Evolutionary conservation across 2,797 vertebrate genomes (phyloP).

Genomic region (Hydrophis major): DNA sequence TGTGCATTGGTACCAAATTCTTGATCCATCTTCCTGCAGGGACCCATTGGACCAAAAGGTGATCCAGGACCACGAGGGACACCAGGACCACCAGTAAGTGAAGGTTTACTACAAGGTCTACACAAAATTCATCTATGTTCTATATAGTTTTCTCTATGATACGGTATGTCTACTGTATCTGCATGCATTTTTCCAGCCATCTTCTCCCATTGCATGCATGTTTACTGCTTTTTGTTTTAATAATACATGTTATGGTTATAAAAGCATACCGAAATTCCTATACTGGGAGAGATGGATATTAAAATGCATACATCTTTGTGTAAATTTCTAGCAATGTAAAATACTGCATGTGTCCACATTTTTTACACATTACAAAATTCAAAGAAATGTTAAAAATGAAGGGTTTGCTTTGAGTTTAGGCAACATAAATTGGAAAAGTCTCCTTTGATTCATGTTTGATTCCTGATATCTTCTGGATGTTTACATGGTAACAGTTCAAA

Average conservation of each 20-base stretch:
- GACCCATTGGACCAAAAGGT: slow-evolving; percentile 75
- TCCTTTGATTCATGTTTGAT: not conserved
- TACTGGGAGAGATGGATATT: not conserved
- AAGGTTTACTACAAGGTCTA: slow-evolving; percentile 47
- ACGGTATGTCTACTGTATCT: not conserved
- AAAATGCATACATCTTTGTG: not conserved
- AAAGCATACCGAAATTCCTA: too few relatives aligned
- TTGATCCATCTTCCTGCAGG: slow-evolving; percentile 66
- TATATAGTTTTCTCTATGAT: not conserved
- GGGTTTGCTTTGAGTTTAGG: not conserved
- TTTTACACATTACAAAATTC: not conserved
- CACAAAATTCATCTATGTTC: not conserved
- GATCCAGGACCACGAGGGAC: slow-evolving; percentile 76
- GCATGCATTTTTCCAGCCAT: not conserved
- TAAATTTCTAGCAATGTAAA: not conserved
- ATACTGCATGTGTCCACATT: not conserved
- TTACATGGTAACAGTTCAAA: not conserved
- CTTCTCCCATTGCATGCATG: not conserved
- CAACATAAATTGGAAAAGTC: not conserved
- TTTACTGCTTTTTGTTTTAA: not conserved
- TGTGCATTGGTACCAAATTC: not conserved
- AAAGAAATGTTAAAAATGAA: not conserved
- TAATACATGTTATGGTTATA: not conserved
- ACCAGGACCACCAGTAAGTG: slow-evolving; percentile 76
- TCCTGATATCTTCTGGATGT: not conserved